phyloP scores from a whole-genome alignment of 2,113 vertebrate genomes.

The Pteruthius melanotis region DNA sequence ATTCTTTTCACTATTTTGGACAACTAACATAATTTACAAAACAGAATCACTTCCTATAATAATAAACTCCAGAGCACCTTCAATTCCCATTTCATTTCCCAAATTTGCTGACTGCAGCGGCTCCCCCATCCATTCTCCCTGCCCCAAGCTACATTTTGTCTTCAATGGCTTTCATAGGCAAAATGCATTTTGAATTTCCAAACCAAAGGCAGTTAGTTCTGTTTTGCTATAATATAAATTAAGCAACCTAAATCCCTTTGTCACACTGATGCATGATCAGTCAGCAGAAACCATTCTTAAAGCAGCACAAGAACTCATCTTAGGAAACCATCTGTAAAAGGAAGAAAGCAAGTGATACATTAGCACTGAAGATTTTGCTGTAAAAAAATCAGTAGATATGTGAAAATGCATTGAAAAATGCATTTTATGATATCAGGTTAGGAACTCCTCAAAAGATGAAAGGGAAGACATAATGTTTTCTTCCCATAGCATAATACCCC shows the following conservation, averaged over 20 bases:
- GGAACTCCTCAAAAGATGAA: background rate
- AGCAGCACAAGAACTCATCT: background rate
- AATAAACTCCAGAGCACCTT: background rate
- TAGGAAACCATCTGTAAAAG: background rate
- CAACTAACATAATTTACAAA: background rate
- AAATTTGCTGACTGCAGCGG: background rate
- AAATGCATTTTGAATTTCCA: background rate
- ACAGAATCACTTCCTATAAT: background rate
- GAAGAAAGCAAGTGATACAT: background rate
- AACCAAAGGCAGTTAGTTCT: background rate
- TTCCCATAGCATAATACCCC: background rate
- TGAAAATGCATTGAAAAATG: background rate
- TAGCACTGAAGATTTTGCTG: background rate
- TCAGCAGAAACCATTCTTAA: background rate
- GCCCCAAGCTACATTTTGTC: background rate
- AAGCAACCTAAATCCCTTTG: background rate
- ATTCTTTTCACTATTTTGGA: background rate
- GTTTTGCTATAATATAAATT: background rate
- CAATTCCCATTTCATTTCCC: background rate
- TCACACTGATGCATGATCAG: background rate
- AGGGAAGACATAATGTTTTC: background rate
- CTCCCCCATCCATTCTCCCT: fast-evolving
- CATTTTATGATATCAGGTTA: background rate
- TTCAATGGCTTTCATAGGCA: background rate
- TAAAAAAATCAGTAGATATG: background rate